Evolutionary conservation across 2,797 vertebrate genomes (phyloP).

Genomic region (Acipenser transmontanus): DNA sequence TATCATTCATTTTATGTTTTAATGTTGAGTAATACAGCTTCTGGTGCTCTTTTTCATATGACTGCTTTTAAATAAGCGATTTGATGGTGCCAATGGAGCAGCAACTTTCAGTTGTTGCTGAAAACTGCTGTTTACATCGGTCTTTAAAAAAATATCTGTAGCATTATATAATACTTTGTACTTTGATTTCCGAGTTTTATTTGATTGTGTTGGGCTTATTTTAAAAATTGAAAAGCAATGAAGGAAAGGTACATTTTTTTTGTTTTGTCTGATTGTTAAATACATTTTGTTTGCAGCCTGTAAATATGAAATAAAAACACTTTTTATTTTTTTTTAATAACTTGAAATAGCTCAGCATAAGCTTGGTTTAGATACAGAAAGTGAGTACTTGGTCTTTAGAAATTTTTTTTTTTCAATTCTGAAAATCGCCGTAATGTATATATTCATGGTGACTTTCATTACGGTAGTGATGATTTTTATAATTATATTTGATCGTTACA

Average conservation of each 20-base stretch:
- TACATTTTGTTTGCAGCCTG: slow-evolving; percentile 44
- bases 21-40: slow-evolving; percentile 43
- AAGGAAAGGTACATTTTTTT: slow-evolving; percentile 60
- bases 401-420: slow-evolving; percentile 14
- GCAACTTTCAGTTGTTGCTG: slow-evolving; percentile 69
- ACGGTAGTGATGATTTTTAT: too few relatives aligned
- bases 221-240: slow-evolving; percentile 32
- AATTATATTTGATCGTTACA: too few relatives aligned
- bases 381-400: neutral
- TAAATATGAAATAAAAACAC: slow-evolving; percentile 88
- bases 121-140: slow-evolving; percentile 34
- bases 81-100: slow-evolving; percentile 82
- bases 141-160: slow-evolving; percentile 60
- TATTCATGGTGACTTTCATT: too few relatives aligned
- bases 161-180: slow-evolving; percentile 50
- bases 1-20: slow-evolving; percentile 39
- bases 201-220: slow-evolving; percentile 22
- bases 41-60: slow-evolving; percentile 62
- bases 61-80: slow-evolving; percentile 46
- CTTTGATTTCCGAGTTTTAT: slow-evolving; percentile 18
- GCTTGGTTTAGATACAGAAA: too few relatives aligned
- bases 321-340: slow-evolving; percentile 85
- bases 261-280: slow-evolving; percentile 32
- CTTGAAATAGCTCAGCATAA: slow-evolving; percentile 60
- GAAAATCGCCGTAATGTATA: neutral